Conservation (phyloP, 1,140 invertebrate species). For the Pygmarrhopalites habei region DNA sequence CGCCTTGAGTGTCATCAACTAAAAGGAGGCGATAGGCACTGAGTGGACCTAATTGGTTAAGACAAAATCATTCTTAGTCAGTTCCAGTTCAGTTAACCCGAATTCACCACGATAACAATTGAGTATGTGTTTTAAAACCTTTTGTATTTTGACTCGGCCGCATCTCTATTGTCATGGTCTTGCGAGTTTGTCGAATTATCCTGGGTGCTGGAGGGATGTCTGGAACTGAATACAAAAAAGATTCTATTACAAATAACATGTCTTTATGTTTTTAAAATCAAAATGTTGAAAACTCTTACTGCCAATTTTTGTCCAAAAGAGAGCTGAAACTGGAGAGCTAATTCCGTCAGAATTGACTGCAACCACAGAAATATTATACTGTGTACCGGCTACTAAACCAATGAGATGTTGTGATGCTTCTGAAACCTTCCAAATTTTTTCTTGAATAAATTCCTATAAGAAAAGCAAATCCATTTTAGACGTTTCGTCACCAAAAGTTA, state of each 20-base stretch:
- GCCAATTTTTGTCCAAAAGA: constrained; percentile 60
- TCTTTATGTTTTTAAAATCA: too few species aligned
- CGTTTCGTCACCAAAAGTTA: constrained; percentile 24
- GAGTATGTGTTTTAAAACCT: too few species aligned
- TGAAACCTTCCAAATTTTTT: constrained; percentile 44
- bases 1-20: constrained; percentile 55
- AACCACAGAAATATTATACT: constrained; percentile 60
- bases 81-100: too few species aligned
- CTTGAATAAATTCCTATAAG: constrained; percentile 10
- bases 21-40: constrained; percentile 63
- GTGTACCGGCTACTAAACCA: constrained; percentile 61
- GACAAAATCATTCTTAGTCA: too few species aligned
- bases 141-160: constrained; percentile 58
- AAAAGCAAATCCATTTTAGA: constrained; percentile 37
- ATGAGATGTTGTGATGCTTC: constrained; percentile 46
- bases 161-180: constrained; percentile 56
- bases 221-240: constrained; percentile 46
- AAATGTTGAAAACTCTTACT: too few species aligned
- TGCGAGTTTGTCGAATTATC: constrained; percentile 52
- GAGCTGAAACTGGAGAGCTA: constrained; percentile 50
- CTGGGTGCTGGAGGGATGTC: constrained; percentile 57
- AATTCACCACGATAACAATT: too few species aligned
- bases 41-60: too few species aligned
- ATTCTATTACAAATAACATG: too few species aligned
- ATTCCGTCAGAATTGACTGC: constrained; percentile 55